Percentiles rank a stretch among this genome's conserved stretches.
Evolutionary conservation across 2,113 vertebrate genomes (phyloP).

Genomic region (Callipepla californica): DNA sequence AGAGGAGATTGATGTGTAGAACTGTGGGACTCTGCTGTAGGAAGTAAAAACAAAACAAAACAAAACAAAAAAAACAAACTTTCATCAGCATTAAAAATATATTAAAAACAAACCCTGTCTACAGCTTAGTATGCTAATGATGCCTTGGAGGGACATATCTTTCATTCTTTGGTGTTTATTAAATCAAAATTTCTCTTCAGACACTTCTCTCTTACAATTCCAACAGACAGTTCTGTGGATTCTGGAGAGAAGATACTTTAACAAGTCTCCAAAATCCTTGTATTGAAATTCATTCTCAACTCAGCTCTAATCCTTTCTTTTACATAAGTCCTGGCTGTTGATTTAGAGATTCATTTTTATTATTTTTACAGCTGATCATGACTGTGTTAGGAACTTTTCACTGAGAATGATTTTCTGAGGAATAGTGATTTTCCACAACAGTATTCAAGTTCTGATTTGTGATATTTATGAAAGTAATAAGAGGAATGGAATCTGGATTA

Average conservation of each 20-base stretch:
- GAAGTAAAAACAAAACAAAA: background rate
- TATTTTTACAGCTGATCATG: background rate
- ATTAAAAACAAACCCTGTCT: background rate
- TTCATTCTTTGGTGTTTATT: background rate
- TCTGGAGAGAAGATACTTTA: background rate
- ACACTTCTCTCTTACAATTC: background rate
- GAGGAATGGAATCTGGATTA: background rate
- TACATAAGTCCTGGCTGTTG: background rate
- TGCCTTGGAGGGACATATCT: background rate
- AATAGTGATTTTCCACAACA: background rate
- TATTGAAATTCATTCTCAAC: background rate
- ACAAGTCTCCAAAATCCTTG: accelerated
- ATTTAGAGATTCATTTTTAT: background rate
- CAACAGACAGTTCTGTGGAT: background rate
- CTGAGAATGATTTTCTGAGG: background rate
- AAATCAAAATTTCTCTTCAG: background rate
- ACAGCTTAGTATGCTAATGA: background rate
- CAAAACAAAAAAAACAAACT: background rate
- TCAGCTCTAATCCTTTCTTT: background rate
- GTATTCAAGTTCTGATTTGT: background rate
- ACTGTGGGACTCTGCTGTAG: background rate
- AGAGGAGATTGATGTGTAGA: background rate
- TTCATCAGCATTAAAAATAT: background rate
- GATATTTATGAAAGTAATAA: background rate
- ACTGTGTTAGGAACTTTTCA: background rate